Evolutionary conservation across 2,888 invertebrate species (phyloP), one percentile per base, ranked within the genome.

Genomic region (Eurytoma californica): DNA sequence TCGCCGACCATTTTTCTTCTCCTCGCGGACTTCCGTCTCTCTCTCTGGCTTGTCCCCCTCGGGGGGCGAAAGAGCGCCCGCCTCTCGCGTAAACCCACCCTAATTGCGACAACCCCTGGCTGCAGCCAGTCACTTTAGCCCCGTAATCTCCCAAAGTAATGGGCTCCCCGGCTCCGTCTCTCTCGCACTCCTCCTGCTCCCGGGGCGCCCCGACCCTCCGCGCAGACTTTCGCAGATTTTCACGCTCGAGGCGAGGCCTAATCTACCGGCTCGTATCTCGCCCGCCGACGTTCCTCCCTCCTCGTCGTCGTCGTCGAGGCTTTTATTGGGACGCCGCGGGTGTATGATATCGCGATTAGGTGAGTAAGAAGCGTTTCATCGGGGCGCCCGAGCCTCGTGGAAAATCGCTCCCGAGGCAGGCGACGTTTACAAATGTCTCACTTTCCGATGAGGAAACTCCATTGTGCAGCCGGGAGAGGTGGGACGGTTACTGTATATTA

Each of bases 201-300:
- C 74, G 18, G 30, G 30, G 16, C 75, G 13, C 55, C 60, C 72
- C 72, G 63, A 61, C 65, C 58, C 72, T 72, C 24, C 72, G 47
- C 72, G 49, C 39, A 13, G 74, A 77, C 77, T 80, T 80, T 70
- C 75, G 82, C 80, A 82, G 83, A 83, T 82, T 82, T 75, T 76
- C 80, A 80, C 80, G 80, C 80, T 80, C 74, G 74, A 77, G 80
- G 80, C 77, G 67, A 74, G 70, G 69, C 63, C 74, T 80, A 80
- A 80, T 80, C 77, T 80, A 77, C 73, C 80, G 67, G 30, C n/a
- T 57, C 65, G 72, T 63, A 77, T 92, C 91, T 81, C 77, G 49
- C 67, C 66, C 24, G 63, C 65, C 63, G 69, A 39, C 49, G 28
- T 24, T 49, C 30, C 49, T 53, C n/a, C n/a, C 53, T n/a, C 30